These are phyloP conservation scores for Arnoldichthys spilopterus DNA, from an alignment of 2,797 vertebrate species.

Conservation along the genomic window DNA sequence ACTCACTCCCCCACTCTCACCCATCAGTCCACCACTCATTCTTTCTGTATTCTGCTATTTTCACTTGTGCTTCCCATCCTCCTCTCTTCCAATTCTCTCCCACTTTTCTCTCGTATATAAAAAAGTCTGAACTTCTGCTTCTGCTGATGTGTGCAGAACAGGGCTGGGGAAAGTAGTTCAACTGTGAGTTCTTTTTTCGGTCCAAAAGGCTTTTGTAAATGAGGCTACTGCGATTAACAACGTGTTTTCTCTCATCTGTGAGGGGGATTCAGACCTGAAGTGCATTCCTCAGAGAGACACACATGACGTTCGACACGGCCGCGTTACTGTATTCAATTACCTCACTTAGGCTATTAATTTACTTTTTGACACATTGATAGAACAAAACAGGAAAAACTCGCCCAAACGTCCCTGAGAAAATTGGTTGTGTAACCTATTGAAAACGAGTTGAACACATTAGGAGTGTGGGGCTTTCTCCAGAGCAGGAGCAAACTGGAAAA, in stretches of 20 bases:
- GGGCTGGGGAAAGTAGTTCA: conserved; percentile 44
- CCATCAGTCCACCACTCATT: conserved; percentile 29
- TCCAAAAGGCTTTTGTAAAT: conserved; percentile 29
- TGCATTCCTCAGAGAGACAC: conserved; percentile 27
- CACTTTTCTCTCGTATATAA: conserved; percentile 37
- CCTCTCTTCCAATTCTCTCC: conserved; percentile 21
- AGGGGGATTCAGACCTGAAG: background rate
- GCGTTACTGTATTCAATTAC: conserved; percentile 38
- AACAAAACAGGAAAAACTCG: conserved; percentile 9
- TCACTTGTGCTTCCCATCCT: conserved; percentile 2
- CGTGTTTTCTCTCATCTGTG: background rate
- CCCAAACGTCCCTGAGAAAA: conserved; percentile 70
- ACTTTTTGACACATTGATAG: conserved; percentile 31
- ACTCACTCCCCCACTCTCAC: background rate
- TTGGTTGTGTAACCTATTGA: conserved; percentile 65
- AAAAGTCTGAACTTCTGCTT: conserved; percentile 40
- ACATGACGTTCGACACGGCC: conserved; percentile 14
- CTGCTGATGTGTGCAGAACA: conserved; percentile 48
- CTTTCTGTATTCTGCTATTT: conserved; percentile 3
- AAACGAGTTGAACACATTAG: conserved; percentile 60
- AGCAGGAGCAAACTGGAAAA: background rate
- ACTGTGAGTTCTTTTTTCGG: conserved; percentile 18
- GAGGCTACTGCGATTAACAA: conserved; percentile 13
- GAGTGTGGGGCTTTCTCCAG: background rate
- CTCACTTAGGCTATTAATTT: conserved; percentile 32